These are phyloP conservation scores for Sminthopsis crassicaudata DNA, from an alignment of 2,113 vertebrate species.

Conservation along the genomic window DNA sequence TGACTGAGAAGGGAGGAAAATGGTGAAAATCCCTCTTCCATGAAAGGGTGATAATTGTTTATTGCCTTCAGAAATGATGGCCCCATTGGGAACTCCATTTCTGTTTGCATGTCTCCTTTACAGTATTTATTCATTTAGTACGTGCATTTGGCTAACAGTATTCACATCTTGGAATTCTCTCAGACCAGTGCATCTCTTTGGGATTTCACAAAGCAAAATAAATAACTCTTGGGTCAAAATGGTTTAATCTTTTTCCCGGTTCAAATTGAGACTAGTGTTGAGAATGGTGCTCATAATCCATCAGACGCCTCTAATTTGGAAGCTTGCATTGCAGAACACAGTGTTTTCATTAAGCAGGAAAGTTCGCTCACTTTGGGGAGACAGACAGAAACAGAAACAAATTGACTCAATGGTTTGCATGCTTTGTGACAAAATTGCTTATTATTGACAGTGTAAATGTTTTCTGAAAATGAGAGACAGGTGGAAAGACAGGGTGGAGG, in stretches of 20 bases:
- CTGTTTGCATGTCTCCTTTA: constrained; percentile 69
- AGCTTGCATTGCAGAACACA: constrained; percentile 66
- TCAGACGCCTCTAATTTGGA: constrained; percentile 73
- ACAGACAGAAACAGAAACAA: constrained; percentile 71
- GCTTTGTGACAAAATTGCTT: constrained; percentile 75
- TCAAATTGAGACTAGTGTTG: constrained; percentile 23
- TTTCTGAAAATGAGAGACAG: constrained; percentile 74
- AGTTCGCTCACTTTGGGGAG: constrained; percentile 71
- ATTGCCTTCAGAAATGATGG: constrained; percentile 71
- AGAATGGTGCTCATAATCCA: constrained; percentile 66
- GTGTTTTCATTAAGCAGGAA: constrained; percentile 67
- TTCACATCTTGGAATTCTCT: constrained; percentile 70
- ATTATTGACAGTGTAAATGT: constrained; percentile 70
- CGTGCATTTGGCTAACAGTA: constrained; percentile 57
- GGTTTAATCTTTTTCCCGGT: neutral
- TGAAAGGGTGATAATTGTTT: constrained; percentile 68
- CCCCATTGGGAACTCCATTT: constrained; percentile 61
- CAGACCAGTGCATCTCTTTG: constrained; percentile 56
- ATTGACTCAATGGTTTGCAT: constrained; percentile 75
- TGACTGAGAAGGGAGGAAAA: constrained; percentile 64
- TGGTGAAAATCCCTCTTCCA: constrained; percentile 69
- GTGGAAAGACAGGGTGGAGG: constrained; percentile 36
- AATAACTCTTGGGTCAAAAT: constrained; percentile 72
- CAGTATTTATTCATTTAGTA: constrained; percentile 66
- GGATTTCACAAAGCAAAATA: constrained; percentile 73